Conservation (phyloP, 1,140 invertebrate species). For the Augochlora pura region DNA sequence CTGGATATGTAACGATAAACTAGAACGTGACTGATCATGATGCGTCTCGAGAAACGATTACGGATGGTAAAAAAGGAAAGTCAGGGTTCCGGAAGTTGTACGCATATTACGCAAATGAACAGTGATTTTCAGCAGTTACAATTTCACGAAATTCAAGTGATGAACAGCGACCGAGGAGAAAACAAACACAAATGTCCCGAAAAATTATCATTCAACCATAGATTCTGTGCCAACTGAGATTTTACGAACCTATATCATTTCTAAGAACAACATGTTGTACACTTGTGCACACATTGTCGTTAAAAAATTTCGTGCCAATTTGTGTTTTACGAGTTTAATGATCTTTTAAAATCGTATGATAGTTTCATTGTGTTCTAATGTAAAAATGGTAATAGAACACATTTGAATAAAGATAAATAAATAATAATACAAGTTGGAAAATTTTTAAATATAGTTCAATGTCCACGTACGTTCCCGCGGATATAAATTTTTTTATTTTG, state of each 20-base stretch:
- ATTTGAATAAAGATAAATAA: no score
- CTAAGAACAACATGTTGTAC: no score
- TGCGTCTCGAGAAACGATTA: neutral
- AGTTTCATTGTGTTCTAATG: no score
- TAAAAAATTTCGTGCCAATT: constrained; percentile 12
- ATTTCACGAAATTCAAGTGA: neutral
- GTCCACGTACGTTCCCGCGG: neutral
- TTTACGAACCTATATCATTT: neutral
- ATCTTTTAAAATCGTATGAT: neutral
- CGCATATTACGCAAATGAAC: neutral
- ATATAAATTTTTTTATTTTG: neutral
- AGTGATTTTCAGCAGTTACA: constrained; percentile 4
- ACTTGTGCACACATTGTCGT: neutral
- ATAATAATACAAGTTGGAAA: neutral
- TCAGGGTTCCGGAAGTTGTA: neutral
- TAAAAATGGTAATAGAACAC: no score
- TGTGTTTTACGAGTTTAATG: neutral
- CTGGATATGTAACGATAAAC: constrained; percentile 1
- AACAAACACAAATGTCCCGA: neutral
- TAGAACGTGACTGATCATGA: neutral
- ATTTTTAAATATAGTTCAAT: constrained; percentile 17
- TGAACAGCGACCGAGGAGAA: no score
- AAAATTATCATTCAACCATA: neutral
- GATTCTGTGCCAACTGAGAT: constrained; percentile 16
- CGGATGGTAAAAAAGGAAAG: neutral